Evolutionary conservation across 2,113 vertebrate species (phyloP), one percentile per base, ranked within the genome.

Genomic region (Rhea americana): DNA sequence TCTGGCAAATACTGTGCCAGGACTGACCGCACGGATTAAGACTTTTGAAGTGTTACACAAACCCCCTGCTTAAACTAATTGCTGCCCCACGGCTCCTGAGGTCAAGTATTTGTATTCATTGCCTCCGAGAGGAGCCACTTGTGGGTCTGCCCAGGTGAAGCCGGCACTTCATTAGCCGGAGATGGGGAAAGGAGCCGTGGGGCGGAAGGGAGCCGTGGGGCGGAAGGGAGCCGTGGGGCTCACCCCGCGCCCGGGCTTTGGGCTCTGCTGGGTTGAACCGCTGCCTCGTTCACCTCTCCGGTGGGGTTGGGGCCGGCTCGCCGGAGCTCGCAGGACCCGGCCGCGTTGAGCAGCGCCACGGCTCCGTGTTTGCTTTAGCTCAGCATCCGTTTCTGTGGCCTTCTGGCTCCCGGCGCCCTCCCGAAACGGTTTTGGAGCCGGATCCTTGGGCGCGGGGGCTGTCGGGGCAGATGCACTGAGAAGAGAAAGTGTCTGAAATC

Each of bases 31-130:
- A 95, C 47, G 96, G 97, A 98, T 98, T 97, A 97, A 94, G 89
- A 96, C 94, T 98, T 98, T 97, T 97, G 98, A 97, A 97, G 95
- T 91, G 97, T 97, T 97, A 96, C 97, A 97, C 96, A 97, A 97
- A 97, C 97, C 93, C 95, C 94, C 82, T 93, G 94, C 94, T 98
- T 97, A 98, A 98, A 97, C 98, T 97, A 97, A 97, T 97, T 97
- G 96, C 96, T 98, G 98, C 98, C 98, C 96, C 96, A 87, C 89
- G 63, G 89, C 95, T 96, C 91, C 87, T 21, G 96, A 93, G 98
- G 98, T 98, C 98, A 98, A 98, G 98, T 98, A 96, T 98, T 97
- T 96, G 97, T 97, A 97, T 97, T 98, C 94, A 96, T 97, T 96
- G 93, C 83, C 91, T 88, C 94, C 83, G 84, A 93, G 87, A 93